Base-by-base conservation (phyloP, 2,113 vertebrate species). In the Syrrhaptes paradoxus region DNA sequence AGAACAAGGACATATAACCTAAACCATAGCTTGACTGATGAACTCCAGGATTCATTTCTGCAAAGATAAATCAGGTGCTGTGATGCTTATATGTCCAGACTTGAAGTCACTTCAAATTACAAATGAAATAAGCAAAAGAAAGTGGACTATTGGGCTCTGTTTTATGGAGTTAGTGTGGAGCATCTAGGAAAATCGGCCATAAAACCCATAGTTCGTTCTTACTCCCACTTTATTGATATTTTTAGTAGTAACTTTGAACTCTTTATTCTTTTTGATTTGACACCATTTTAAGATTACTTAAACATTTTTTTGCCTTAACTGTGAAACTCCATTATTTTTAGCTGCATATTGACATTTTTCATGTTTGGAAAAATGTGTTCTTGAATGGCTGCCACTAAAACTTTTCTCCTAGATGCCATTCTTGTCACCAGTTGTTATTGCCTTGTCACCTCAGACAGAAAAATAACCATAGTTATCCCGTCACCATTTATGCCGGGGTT, bases 401-500 rank as follows among this genome's bases (percentile, higher is more conserved):
- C 71, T 67, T 67, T 66, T 87, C 46, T 90, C 38, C 5, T 66
- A 76, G 77, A 73, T 87, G 68, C 68, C 81, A 76, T 88, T 84
- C 83, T 51, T 93, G 75, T 71, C 85, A 84, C 61, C 43, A 43
- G 43, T 79, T 90, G 88, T 91, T 90, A 66, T 96, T 92, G 34
- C 38, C 43, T 89, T 7, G 8, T 93, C 93, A 93, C n/a, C 24
- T 11, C 16, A 78, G 93, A 90, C 54, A 88, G 62, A 74, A 89
- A 94, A 93, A 97, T 92, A 94, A 95, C 93, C 86, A 67, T 93
- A 87, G 77, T 96, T 96, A 96, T 83, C 74, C 70, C 73, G 41
- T 95, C 87, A 95, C 25, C n/a, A 14, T 57, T 82, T 95, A 17
- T 87, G 45, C 84, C 85, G 70, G 19, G 21, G 22, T 74, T 89